Percentiles rank a stretch among this genome's conserved stretches.
Conservation (phyloP, 2,888 invertebrate species). For the Philopedon plagiatum region DNA sequence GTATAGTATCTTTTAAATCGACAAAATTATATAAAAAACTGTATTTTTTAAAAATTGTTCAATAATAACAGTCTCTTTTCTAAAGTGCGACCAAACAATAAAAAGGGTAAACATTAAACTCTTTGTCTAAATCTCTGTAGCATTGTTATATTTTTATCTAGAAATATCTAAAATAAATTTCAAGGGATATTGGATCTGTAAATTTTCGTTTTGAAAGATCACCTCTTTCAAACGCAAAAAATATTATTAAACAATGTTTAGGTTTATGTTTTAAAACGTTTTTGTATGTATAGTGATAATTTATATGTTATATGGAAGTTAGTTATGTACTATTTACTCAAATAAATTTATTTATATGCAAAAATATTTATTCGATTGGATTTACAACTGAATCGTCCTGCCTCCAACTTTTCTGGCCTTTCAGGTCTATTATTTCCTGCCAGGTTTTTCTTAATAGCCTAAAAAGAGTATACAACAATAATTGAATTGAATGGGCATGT, state of each 20-base stretch:
- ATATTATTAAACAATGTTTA: slow-evolving; percentile 48
- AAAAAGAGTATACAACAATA: slow-evolving; percentile 42
- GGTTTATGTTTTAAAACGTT: slow-evolving; percentile 57
- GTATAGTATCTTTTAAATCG: too few relatives aligned
- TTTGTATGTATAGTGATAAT: slow-evolving; percentile 53
- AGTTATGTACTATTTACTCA: slow-evolving; percentile 60
- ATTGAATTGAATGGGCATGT: background rate
- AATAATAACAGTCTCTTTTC: too few relatives aligned
- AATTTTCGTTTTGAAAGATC: slow-evolving; percentile 26
- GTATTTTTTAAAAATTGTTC: too few relatives aligned
- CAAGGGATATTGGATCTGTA: slow-evolving; percentile 41
- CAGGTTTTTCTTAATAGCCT: slow-evolving; percentile 73
- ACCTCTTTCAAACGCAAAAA: slow-evolving; percentile 33
- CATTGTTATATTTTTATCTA: slow-evolving; percentile 17
- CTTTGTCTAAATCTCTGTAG: slow-evolving; percentile 2
- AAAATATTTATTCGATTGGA: slow-evolving; percentile 50
- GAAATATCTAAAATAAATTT: slow-evolving; percentile 15
- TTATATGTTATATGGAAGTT: slow-evolving; percentile 55
- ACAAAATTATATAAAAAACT: too few relatives aligned
- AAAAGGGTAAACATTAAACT: background rate
- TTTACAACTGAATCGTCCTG: slow-evolving; percentile 70
- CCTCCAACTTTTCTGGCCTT: slow-evolving; percentile 72
- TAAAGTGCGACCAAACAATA: background rate
- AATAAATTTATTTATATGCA: slow-evolving; percentile 63
- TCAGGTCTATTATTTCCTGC: slow-evolving; percentile 73